Conservation (phyloP, 2,888 invertebrate genomes). For the Aphrophora alni region DNA sequence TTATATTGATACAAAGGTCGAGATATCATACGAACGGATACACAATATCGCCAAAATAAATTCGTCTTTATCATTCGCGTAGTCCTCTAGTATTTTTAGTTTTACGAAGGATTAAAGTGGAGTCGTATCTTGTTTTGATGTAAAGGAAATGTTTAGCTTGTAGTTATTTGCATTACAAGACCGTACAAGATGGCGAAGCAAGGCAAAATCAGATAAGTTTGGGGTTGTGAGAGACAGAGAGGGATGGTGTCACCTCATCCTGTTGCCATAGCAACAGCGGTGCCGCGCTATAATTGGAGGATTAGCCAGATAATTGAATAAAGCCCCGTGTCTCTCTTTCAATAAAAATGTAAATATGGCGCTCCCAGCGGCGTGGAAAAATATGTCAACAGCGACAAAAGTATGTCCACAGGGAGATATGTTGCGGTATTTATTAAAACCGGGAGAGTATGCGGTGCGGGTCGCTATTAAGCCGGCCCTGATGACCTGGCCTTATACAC, state of each 20-base stretch:
- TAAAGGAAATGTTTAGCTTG: background rate
- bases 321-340: constrained; percentile 40
- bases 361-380: constrained; percentile 31
- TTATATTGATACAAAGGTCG: too few species aligned
- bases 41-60: too few species aligned
- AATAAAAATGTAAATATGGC: constrained; percentile 45
- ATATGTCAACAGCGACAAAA: constrained; percentile 37
- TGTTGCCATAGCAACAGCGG: constrained; percentile 36
- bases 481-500: background rate
- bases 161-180: constrained; percentile 1
- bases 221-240: constrained; percentile 3
- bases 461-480: too few species aligned
- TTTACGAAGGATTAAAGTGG: background rate
- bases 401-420: background rate
- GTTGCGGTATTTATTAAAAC: background rate
- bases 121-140: background rate
- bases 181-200: background rate
- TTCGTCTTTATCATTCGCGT: background rate
- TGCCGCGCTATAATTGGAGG: constrained; percentile 44
- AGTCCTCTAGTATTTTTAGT: background rate
- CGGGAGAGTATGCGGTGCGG: too few species aligned
- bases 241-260: constrained; percentile 30
- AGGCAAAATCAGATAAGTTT: constrained; percentile 6
- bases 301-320: constrained; percentile 53
- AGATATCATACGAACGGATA: too few species aligned